These are phyloP conservation scores for Pectinophora gossypiella DNA, from an alignment of 1,140 invertebrate genomes.

Conservation along the genomic window DNA sequence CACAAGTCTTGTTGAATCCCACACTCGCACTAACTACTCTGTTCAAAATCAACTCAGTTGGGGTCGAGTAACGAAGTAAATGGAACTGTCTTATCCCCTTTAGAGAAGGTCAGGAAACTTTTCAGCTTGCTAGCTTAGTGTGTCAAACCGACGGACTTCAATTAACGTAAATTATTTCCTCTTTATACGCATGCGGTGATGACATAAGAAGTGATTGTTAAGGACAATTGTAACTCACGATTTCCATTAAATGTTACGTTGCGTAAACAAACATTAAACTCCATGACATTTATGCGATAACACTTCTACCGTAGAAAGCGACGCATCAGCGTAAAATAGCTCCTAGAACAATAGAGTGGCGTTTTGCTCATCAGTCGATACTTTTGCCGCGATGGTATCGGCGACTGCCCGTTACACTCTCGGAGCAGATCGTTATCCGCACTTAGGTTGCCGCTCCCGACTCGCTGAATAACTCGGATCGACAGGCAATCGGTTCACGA, in stretches of 20 bases:
- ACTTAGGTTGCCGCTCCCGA: constrained; percentile 33
- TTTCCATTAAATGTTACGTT: not conserved
- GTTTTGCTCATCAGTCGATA: not conserved
- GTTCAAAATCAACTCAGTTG: not conserved
- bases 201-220: too few species aligned
- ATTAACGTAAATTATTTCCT: not conserved
- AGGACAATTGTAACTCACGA: too few species aligned
- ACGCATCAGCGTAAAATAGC: not conserved
- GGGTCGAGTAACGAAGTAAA: not conserved
- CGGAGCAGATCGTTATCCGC: constrained; percentile 41
- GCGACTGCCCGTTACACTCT: constrained; percentile 17
- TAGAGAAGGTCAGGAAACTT: not conserved
- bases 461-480: constrained; percentile 48
- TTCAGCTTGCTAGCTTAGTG: not conserved
- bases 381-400: constrained; percentile 15
- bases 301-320: too few species aligned
- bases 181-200: not conserved
- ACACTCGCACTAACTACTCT: not conserved
- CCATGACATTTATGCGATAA: too few species aligned
- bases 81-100: not conserved
- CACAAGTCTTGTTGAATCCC: not conserved
- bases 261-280: not conserved
- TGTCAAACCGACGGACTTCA: not conserved
- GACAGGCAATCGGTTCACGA: constrained; percentile 62
- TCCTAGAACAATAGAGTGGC: not conserved